Conservation (phyloP, 37 sponge, comb jelly and placozoan species). For the Cladorhizidae sp. region DNA sequence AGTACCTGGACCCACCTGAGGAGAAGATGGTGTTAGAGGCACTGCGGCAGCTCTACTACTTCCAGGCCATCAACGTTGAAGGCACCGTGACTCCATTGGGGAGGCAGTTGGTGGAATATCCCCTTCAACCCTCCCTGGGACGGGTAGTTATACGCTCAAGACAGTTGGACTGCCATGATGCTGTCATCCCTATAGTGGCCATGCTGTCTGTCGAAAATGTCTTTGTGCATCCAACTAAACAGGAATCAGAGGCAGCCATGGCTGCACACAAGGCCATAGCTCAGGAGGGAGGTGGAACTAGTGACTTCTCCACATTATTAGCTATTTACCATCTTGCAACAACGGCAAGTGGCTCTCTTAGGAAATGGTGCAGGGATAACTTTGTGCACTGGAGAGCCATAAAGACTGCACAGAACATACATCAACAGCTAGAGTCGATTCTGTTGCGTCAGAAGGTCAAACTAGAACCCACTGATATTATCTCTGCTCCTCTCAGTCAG, state of each 20-base stretch:
- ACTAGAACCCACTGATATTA: background rate
- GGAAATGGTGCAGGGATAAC: slow-evolving; percentile 78
- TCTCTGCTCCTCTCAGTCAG: slow-evolving; percentile 46
- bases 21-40: slow-evolving; percentile 85
- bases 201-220: slow-evolving; percentile 94
- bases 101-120: slow-evolving; percentile 72
- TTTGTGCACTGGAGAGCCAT: slow-evolving; percentile 84
- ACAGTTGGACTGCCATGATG: slow-evolving; percentile 68
- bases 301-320: slow-evolving; percentile 85
- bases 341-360: slow-evolving; percentile 26
- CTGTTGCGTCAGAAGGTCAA: slow-evolving; percentile 39
- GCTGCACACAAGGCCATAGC: slow-evolving; percentile 66
- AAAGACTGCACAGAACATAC: slow-evolving; percentile 77
- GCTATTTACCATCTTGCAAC: slow-evolving; percentile 75
- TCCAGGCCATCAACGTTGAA: slow-evolving; percentile 68
- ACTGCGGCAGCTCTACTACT: slow-evolving; percentile 83
- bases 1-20: slow-evolving; percentile 88
- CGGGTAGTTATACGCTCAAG: slow-evolving; percentile 68
- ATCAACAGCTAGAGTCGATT: slow-evolving; percentile 60
- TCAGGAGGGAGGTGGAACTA: slow-evolving; percentile 69
- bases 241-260: slow-evolving; percentile 61
- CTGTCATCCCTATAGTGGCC: slow-evolving; percentile 76
- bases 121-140: slow-evolving; percentile 78
- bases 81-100: slow-evolving; percentile 72
- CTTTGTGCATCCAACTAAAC: slow-evolving; percentile 67